Conservation (phyloP, 2,113 vertebrate genomes). For the Rattus rattus region DNA sequence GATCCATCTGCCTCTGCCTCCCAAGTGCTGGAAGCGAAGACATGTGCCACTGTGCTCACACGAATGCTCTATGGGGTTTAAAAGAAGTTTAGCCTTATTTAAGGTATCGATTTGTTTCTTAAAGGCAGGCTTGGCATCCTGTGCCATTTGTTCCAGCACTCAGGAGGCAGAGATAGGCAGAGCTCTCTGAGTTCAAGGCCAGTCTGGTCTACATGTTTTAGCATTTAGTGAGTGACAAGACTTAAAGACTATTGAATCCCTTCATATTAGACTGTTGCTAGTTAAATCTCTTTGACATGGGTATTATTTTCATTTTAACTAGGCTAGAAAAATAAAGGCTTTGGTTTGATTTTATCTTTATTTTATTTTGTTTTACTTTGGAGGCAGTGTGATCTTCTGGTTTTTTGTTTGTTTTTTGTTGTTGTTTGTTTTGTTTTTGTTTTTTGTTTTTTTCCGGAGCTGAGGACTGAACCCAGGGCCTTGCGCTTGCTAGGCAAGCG, state of each 20-base stretch:
- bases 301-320: conserved; percentile 51
- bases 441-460: no score
- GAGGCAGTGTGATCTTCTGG: background rate
- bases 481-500: no score
- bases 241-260: conserved; percentile 18
- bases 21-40: background rate
- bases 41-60: background rate
- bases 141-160: background rate
- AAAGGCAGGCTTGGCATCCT: background rate
- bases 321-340: background rate
- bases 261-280: conserved; percentile 1
- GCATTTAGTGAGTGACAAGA: background rate
- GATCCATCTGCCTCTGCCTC: background rate
- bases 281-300: background rate
- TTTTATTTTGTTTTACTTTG: background rate
- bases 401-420: no score
- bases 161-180: background rate
- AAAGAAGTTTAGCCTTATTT: conserved; percentile 44
- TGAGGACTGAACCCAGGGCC: no score
- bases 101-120: conserved; percentile 49
- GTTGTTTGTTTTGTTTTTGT: no score
- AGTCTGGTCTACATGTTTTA: background rate
- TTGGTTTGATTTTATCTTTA: background rate
- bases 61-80: conserved; percentile 37
- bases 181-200: background rate